Evolutionary conservation across 2,888 invertebrate species (phyloP), one percentile per base, ranked within the genome.

Genomic region (Thymelicus acteon): DNA sequence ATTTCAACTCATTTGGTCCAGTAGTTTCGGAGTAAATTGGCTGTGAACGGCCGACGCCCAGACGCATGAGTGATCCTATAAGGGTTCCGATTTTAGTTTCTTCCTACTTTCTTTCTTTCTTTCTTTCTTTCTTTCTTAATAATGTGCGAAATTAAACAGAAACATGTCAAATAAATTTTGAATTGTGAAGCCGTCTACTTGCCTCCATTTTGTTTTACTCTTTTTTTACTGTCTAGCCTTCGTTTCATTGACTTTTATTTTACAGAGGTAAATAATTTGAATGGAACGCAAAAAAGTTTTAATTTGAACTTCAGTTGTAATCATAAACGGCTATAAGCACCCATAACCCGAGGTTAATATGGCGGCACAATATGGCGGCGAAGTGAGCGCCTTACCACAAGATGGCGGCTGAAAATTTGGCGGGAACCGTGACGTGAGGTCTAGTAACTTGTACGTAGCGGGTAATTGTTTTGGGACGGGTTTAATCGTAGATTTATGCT

Each of bases 311-410:
- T 49, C 71, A 64, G 74, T 77, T 74, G 80, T 79, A 80, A 78
- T 76, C 81, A 78, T 82, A 79, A 82, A 82, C 77, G 80, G 79
- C 79, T 79, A 80, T 82, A 78, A 80, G 77, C 76, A 74, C 72
- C 75, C 75, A 78, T 76, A 31, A 31, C 63, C 37, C n/a, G 49
- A 65, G 60, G 39, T 39, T 60, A 60, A 60, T 40, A 60, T 60
- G 40, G 57, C 57, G 57, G 57, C 31, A 37, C 78, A 77, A 76
- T 71, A 78, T 78, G 78, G 78, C 75, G 60, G 72, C 64, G 60
- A 8, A 40, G 44, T 31, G 31, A 5, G 31, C 31, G 31, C 31
- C 31, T 2, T 31, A 31, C 31, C 31, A 37, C 78, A 77, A 76
- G 69, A 78, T 78, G 78, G 78, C 75, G 60, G 72, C 64, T 31